Evolutionary conservation across 2,888 invertebrate genomes (phyloP).

Genomic region (Tethea ocularis): DNA sequence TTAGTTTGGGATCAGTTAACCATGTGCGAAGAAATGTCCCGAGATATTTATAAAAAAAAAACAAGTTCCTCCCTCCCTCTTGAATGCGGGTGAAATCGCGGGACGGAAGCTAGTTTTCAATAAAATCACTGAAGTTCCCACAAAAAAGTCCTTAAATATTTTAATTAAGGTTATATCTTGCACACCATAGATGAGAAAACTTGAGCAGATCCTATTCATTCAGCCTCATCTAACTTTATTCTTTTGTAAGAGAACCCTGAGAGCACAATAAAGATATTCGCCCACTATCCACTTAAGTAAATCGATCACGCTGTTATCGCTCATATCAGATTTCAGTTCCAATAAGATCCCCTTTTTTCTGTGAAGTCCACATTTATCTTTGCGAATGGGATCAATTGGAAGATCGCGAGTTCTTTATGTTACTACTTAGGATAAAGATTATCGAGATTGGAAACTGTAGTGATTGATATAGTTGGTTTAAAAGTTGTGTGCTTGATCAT

Average conservation of each 20-base stretch:
- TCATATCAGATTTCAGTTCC: conserved; percentile 51
- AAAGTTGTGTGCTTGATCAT: neutral
- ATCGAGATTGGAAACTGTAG: neutral
- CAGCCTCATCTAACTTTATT: neutral
- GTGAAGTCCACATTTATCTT: conserved; percentile 51
- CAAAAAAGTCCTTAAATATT: too few relatives aligned
- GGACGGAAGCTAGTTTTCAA: too few relatives aligned
- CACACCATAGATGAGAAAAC: neutral
- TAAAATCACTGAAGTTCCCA: too few relatives aligned
- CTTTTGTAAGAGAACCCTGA: conserved; percentile 3
- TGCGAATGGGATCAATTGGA: conserved; percentile 51
- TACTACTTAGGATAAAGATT: conserved; percentile 14
- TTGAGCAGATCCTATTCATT: neutral
- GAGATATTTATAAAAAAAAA: too few relatives aligned
- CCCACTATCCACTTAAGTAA: conserved; percentile 27
- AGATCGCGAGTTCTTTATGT: conserved; percentile 25
- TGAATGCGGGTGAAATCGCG: too few relatives aligned
- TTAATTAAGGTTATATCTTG: too few relatives aligned
- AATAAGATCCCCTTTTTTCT: conserved; percentile 50
- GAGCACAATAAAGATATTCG: conserved; percentile 10
- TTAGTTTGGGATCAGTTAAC: too few relatives aligned
- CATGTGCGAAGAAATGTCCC: too few relatives aligned
- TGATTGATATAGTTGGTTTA: neutral
- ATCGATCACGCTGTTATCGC: conserved; percentile 52
- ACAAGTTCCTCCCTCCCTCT: too few relatives aligned